Evolutionary conservation across 2,113 vertebrate species (phyloP), one percentile per base, ranked within the genome.

Genomic region (Gobio gobio): DNA sequence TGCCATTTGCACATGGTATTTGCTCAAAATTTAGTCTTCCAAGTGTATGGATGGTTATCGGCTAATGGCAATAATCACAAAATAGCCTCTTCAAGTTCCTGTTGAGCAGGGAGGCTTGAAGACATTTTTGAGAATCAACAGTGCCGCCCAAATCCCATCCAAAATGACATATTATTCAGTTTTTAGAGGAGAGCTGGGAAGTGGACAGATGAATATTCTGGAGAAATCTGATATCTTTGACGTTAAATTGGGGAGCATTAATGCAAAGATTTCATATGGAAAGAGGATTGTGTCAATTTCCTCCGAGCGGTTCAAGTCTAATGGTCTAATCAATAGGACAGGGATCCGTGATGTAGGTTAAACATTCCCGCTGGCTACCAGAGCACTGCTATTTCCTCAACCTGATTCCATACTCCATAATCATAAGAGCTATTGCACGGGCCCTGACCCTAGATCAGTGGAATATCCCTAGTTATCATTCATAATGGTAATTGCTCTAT

Each of bases 401-500:
- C 66, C 51, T 45, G 81, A 83, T 83, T 54, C 45, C 63, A 20
- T 51, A 49, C 79, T 51, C 81, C 20, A 20, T 83, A 72, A 83
- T 83, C 64, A 83, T 54, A 56, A 43, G 45, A 83, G 81, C 81
- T 49, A 68, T 81, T 45, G 78, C 58, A 61, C 2, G 10, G n/a
- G 61, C 63, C 45, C 59, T 83, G 81, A 72, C 66, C 81, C 66
- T 22, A 82, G 79, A 68, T 82, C 79, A 82, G 79, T 20, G 45
- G 13, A 72, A 83, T 72, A 18, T 58, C 81, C 49, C 64, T 49
- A 58, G 81, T 56, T 83, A 72, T 83, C 64, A 83, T 83, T 83
- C 51, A 83, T 83, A 72, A 83, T 83, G 81, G 79, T 82, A 82
- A 68, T 68, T 68, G 81, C 63, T 83, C 22, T 83, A 73, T 83